phyloP scores from a whole-genome alignment of 2,797 vertebrate genomes.

The Enteromius afrohamiltoni region DNA sequence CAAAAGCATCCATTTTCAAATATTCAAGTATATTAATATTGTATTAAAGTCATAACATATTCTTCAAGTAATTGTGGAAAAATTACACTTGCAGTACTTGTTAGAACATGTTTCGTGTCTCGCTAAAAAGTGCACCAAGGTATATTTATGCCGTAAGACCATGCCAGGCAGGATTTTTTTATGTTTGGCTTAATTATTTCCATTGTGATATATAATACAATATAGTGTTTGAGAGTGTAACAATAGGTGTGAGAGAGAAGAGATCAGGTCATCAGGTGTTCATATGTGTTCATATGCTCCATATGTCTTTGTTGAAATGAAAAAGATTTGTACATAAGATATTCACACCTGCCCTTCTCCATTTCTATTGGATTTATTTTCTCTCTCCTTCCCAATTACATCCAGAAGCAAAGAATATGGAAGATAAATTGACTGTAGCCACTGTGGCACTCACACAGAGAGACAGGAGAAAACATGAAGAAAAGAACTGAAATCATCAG shows the following conservation, averaged over 20 bases:
- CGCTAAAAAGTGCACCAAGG: too few species aligned
- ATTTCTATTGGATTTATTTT: constrained; percentile 13
- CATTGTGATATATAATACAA: not conserved
- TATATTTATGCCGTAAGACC: too few species aligned
- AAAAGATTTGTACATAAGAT: not conserved
- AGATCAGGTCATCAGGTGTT: not conserved
- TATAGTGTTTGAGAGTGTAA: not conserved
- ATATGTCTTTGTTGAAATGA: constrained; percentile 21
- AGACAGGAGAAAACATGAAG: not conserved
- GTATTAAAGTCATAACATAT: too few species aligned
- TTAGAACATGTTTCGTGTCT: too few species aligned
- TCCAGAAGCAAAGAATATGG: constrained; percentile 11
- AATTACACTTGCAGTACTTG: too few species aligned
- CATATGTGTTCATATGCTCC: not conserved
- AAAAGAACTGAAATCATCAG: not conserved
- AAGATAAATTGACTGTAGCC: constrained; percentile 32
- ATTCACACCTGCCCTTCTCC: constrained; percentile 20
- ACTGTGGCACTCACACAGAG: not conserved
- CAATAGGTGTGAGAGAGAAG: not conserved
- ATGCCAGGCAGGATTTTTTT: too few species aligned
- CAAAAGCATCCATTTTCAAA: too few species aligned
- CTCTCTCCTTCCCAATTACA: constrained; percentile 6
- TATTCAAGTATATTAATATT: too few species aligned
- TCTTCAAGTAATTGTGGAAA: too few species aligned
- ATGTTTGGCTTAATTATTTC: not conserved